phyloP scores from a whole-genome alignment of 64 coral and sea anemone species.

The Stichodactyla mertensii region DNA sequence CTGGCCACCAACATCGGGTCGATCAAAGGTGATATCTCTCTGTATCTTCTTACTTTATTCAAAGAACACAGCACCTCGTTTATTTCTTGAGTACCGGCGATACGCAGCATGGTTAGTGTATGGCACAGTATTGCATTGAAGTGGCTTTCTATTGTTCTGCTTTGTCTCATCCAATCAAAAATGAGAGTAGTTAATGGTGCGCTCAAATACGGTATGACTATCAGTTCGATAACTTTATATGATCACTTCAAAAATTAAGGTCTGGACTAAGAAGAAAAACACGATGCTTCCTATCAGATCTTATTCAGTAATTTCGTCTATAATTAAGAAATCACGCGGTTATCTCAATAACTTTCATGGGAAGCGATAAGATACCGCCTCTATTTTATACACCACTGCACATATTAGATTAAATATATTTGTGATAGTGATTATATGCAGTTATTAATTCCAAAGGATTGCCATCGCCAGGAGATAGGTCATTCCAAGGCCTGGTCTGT shows the following conservation, averaged over 20 bases:
- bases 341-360: background rate
- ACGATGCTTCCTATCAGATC: background rate
- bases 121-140: background rate
- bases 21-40: background rate
- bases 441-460: no score
- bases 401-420: background rate
- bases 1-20: background rate
- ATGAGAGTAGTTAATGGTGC: background rate
- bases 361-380: background rate
- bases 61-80: background rate
- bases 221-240: background rate
- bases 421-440: background rate
- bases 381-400: background rate
- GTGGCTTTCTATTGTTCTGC: background rate
- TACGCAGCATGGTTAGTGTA: background rate
- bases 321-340: background rate
- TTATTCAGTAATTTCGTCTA: background rate
- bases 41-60: background rate
- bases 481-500: no score
- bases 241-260: background rate
- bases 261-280: background rate
- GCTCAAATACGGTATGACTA: background rate
- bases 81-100: background rate
- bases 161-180: background rate
- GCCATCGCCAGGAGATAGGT: no score